A percentile compares a stretch with the other conserved stretches of the same genome.
Conservation (phyloP, 2,113 vertebrate genomes). For the Centropristis striata region DNA sequence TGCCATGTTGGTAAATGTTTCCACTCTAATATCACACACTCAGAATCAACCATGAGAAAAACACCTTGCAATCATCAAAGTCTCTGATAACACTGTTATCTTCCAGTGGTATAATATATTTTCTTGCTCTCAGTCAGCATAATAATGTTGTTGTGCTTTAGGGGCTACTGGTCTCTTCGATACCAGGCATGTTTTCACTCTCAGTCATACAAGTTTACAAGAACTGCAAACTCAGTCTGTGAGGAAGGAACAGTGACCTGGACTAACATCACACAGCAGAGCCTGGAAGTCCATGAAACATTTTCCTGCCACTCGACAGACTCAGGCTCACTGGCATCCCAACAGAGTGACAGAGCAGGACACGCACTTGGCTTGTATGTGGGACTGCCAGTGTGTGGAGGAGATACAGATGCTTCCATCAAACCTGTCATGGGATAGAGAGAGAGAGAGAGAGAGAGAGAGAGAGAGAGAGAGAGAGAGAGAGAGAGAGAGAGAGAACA, state of each 20-base stretch:
- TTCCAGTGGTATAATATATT: neutral
- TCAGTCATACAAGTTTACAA: conserved; percentile 1
- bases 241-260: conserved; percentile 17
- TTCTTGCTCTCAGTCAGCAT: neutral
- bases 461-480: too few species aligned
- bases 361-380: conserved; percentile 8
- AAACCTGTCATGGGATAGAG: conserved; percentile 16
- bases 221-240: conserved; percentile 14
- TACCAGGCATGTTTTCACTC: neutral
- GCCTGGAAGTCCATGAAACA: conserved; percentile 58
- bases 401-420: conserved; percentile 25
- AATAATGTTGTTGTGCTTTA: neutral
- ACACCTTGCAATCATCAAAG: neutral
- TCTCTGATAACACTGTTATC: neutral
- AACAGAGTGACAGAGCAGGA: conserved; percentile 30
- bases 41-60: neutral
- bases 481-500: neutral
- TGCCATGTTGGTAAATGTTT: too few species aligned
- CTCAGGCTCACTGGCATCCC: conserved; percentile 45
- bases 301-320: conserved; percentile 26
- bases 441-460: too few species aligned
- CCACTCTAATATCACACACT: neutral
- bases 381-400: conserved; percentile 25
- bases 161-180: neutral
- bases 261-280: conserved; percentile 40